Conservation (phyloP, 1,140 invertebrate genomes). For the Alviniconcha marisindica region DNA sequence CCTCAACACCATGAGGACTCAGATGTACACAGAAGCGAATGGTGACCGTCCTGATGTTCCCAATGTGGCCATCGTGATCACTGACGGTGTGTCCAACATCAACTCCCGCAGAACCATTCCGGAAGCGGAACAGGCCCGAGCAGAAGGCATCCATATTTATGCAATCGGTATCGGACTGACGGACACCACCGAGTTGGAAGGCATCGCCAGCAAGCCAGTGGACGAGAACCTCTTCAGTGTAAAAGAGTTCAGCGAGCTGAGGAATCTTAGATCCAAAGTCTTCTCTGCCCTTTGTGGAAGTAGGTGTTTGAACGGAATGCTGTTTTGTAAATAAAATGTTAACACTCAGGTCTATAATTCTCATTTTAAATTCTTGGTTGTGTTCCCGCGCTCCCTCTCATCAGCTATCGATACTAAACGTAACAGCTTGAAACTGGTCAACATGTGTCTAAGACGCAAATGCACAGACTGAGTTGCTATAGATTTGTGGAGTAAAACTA, state of each 20-base stretch:
- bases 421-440: too few species aligned
- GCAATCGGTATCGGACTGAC: conserved; percentile 64
- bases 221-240: conserved; percentile 59
- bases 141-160: conserved; percentile 58
- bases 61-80: conserved; percentile 63
- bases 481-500: too few species aligned
- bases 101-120: conserved; percentile 58
- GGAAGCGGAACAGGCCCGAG: conserved; percentile 51
- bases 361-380: too few species aligned
- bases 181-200: conserved; percentile 58
- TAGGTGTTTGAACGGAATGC: conserved; percentile 18
- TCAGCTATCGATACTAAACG: too few species aligned
- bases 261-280: conserved; percentile 49
- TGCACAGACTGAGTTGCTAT: too few species aligned
- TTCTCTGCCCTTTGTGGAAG: conserved; percentile 54
- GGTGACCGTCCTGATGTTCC: conserved; percentile 61
- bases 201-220: conserved; percentile 52
- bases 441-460: too few species aligned
- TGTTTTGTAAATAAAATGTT: too few species aligned
- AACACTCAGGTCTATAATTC: too few species aligned
- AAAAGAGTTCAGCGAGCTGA: conserved; percentile 58
- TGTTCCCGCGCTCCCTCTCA: too few species aligned
- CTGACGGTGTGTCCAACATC: conserved; percentile 66
- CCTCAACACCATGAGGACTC: conserved; percentile 52
- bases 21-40: conserved; percentile 51